Percentiles rank a stretch among this genome's conserved stretches.
Conservation (phyloP, 2,797 vertebrate genomes). For the Phrynocephalus guinanensis region DNA sequence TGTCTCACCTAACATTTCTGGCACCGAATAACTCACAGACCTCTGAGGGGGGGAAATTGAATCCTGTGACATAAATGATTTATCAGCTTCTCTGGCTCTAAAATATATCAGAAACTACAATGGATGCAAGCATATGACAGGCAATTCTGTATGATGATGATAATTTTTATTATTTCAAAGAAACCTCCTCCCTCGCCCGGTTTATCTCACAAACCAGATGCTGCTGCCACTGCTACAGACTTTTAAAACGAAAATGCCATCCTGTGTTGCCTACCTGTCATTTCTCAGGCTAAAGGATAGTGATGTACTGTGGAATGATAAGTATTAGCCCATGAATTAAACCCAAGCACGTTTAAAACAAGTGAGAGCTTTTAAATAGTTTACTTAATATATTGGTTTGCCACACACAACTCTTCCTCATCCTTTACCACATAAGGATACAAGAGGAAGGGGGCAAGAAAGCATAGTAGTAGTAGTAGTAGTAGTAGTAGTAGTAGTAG, state of each 20-base stretch:
- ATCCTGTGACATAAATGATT: not conserved
- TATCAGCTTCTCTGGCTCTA: not conserved
- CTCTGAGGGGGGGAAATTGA: not conserved
- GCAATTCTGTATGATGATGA: slow-evolving; percentile 23
- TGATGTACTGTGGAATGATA: not conserved
- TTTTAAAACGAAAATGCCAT: slow-evolving; percentile 33
- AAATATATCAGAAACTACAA: slow-evolving; percentile 21
- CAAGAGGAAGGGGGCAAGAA: not conserved
- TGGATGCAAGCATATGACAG: slow-evolving; percentile 27
- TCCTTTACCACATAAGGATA: not conserved
- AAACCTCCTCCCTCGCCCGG: not conserved
- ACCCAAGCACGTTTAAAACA: not conserved
- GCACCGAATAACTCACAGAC: not conserved
- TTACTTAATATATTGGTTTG: not conserved
- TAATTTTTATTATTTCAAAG: slow-evolving; percentile 37
- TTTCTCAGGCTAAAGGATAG: slow-evolving; percentile 34
- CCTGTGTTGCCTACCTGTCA: not conserved
- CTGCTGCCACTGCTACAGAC: not conserved
- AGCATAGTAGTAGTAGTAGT: not conserved
- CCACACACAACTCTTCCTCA: no score
- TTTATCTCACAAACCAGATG: slow-evolving; percentile 12
- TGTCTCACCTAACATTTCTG: no score
- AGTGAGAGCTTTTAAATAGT: not conserved
- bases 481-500: no score
- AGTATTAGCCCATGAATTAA: slow-evolving; percentile 45